A percentile compares a stretch with the other conserved stretches of the same genome.
phyloP scores from a whole-genome alignment of 1,140 invertebrate species.

The Ceratosolen solmsi region DNA sequence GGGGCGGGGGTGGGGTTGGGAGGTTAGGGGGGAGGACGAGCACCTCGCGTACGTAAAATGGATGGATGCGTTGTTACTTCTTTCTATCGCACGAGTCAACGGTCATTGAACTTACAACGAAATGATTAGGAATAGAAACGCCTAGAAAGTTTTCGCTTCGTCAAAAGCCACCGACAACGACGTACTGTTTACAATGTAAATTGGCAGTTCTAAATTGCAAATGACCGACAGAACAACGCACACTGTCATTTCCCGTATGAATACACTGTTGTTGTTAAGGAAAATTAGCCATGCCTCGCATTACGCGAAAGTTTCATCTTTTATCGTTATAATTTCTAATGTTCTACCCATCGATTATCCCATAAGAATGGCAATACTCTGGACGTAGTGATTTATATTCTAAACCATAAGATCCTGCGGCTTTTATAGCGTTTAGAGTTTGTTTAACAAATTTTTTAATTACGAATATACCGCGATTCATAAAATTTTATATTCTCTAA shows the following conservation, averaged over 20 bases:
- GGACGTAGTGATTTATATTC: too few species aligned
- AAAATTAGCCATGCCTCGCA: constrained; percentile 35
- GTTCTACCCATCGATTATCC: too few species aligned
- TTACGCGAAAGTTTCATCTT: not conserved
- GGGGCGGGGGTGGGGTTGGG: too few species aligned
- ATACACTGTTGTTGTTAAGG: not conserved
- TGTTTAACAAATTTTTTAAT: too few species aligned
- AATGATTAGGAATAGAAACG: constrained; percentile 49
- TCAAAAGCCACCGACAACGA: not conserved
- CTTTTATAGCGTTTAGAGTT: too few species aligned
- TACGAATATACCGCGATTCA: too few species aligned
- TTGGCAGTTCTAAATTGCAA: constrained; percentile 44
- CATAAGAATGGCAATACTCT: too few species aligned
- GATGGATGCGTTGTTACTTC: not conserved
- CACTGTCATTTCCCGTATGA: not conserved
- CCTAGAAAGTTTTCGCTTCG: constrained; percentile 37
- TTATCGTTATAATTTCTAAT: not conserved
- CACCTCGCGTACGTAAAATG: constrained; percentile 5
- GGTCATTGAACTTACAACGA: constrained; percentile 38
- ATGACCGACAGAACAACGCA: not conserved
- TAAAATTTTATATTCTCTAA: too few species aligned
- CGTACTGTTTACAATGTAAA: constrained; percentile 41
- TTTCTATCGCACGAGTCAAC: constrained; percentile 25
- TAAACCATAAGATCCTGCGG: too few species aligned
- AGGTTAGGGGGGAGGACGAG: not conserved